phyloP scores from a whole-genome alignment of 2,888 invertebrate genomes.

The Chymomyza procnemis region DNA sequence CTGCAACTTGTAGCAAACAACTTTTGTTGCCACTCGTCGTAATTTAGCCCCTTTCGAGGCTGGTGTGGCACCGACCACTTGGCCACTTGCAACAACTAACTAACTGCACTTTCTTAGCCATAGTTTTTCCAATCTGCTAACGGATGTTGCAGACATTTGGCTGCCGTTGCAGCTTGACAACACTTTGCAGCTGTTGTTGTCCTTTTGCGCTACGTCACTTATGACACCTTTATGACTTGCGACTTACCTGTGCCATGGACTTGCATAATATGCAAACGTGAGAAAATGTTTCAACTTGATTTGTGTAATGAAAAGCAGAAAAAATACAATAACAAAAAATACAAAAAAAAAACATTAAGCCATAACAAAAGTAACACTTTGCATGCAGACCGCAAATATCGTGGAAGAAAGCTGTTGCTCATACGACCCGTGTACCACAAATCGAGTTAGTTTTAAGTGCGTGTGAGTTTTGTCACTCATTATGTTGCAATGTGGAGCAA shows the following conservation, averaged over 20 bases:
- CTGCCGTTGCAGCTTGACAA: conserved; percentile 15
- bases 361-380: not conserved
- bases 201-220: conserved; percentile 55
- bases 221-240: conserved; percentile 34
- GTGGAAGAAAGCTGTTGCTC: conserved; percentile 33
- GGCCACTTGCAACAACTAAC: conserved; percentile 7
- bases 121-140: conserved; percentile 54
- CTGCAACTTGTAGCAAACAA: not conserved
- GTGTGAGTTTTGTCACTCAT: not conserved
- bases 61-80: not conserved
- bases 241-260: conserved; percentile 10
- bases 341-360: not conserved
- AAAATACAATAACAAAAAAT: too few species aligned
- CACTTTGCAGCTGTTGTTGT: conserved; percentile 6
- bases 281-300: conserved; percentile 46
- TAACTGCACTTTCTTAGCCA: conserved; percentile 65
- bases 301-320: not conserved
- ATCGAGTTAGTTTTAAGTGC: not conserved
- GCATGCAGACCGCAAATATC: not conserved
- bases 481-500: not conserved
- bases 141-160: conserved; percentile 44
- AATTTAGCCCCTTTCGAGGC: not conserved
- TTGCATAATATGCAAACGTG: conserved; percentile 48
- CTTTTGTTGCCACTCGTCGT: not conserved
- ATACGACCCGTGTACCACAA: not conserved